Percentiles rank a stretch among this genome's conserved stretches.
phyloP scores from a whole-genome alignment of 1,140 invertebrate genomes.

The Sesamia nonagrioides region DNA sequence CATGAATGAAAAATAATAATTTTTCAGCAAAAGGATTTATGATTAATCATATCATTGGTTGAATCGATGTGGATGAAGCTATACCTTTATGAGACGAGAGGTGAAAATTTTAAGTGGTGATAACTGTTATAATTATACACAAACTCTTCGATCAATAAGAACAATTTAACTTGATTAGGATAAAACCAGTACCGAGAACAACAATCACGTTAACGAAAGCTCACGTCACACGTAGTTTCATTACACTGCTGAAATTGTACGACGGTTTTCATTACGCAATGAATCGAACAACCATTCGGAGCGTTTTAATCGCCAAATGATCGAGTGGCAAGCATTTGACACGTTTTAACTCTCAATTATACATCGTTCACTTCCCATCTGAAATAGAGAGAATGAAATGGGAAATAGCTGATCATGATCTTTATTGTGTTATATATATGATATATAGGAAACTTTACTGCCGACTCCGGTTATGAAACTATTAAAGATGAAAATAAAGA shows the following conservation, averaged over 20 bases:
- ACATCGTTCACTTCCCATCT: background rate
- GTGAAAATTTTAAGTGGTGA: no score
- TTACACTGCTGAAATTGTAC: background rate
- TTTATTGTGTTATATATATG: no score
- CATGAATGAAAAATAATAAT: background rate
- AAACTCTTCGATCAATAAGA: no score
- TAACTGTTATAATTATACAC: no score
- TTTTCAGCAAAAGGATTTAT: no score
- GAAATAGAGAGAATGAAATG: background rate
- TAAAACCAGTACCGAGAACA: background rate
- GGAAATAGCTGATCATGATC: background rate
- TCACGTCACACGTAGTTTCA: background rate
- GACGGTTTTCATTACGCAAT: constrained; percentile 26
- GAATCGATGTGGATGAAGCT: no score
- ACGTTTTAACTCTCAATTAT: constrained; percentile 27
- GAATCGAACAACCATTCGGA: background rate
- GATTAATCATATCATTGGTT: no score
- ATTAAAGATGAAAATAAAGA: no score
- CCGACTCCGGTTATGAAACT: no score
- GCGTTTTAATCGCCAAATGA: constrained; percentile 18
- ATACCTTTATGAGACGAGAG: no score
- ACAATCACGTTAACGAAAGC: background rate
- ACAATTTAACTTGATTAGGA: no score
- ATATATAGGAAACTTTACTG: no score
- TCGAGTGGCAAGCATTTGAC: constrained; percentile 27